Base-by-base conservation (phyloP, 2,797 vertebrate genomes). In the Morus bassanus region DNA sequence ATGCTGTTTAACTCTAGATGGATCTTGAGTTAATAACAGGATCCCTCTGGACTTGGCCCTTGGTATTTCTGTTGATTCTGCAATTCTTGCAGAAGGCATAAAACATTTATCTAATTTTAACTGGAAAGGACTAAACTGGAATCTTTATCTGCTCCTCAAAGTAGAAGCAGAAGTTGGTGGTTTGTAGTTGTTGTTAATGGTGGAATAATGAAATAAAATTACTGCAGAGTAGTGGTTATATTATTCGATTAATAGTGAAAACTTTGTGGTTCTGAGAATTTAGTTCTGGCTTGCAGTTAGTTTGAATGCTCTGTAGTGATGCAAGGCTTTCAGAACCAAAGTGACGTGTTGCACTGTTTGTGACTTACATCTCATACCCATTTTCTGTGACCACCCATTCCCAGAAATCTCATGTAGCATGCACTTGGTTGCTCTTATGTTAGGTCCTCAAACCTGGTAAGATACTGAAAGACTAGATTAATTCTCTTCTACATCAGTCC, bases 61-160 rank as follows among this genome's bases (percentile, higher is more conserved):
- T 7, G n/a, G 61, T 82, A 14, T 89, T 96, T 96, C 73, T 95
- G 93, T 83, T 96, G 92, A 94, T 76, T 94, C 54, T 94, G 93
- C 85, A 94, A 43, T 88, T 93, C 79, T 88, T 84, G 69, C 46
- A 96, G 82, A 80, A 96, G 84, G 59, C 83, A 84, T 90, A 78
- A 91, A 91, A 65, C 63, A 60, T 85, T 88, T 69, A 78, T 88
- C 82, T 93, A 30, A 82, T 95, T 94, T 94, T 63, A 91, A 50
- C 69, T 88, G 83, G 61, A 69, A 89, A 83, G n/a, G 41, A 35
- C 53, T 85, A 53, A 92, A 65, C 41, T 72, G 81, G 61, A 88
- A 91, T 86, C 67, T 81, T 89, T 88, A 89, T 77, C 60, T 56
- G 39, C 63, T 78, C 24, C 73, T 92, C 63, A 45, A 77, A 95